Percentiles rank a stretch among this genome's conserved stretches.
phyloP scores from a whole-genome alignment of 2,888 invertebrate genomes.

The Dryadula phaetusa region DNA sequence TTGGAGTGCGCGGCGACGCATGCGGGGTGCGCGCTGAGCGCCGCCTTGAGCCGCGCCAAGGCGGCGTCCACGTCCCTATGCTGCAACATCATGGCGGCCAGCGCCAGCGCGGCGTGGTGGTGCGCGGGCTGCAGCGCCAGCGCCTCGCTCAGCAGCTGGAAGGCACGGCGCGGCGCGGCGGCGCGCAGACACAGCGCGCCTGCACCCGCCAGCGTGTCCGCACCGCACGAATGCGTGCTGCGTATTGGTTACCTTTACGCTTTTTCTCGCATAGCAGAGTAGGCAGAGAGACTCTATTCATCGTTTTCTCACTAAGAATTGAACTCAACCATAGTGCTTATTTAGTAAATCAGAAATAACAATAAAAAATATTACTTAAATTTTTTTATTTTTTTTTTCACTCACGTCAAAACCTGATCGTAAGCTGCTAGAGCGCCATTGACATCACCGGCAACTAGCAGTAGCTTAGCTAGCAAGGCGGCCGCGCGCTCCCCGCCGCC shows the following conservation, averaged over 20 bases:
- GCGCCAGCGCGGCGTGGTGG: slow-evolving; percentile 76
- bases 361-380: too few species aligned
- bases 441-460: slow-evolving; percentile 86
- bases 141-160: slow-evolving; percentile 83
- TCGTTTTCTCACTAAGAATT: too few species aligned
- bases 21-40: slow-evolving; percentile 69
- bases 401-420: slow-evolving; percentile 89
- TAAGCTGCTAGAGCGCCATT: slow-evolving; percentile 89
- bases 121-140: slow-evolving; percentile 76
- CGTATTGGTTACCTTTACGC: too few species aligned
- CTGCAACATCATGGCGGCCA: slow-evolving; percentile 83
- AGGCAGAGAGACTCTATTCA: too few species aligned
- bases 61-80: slow-evolving; percentile 78
- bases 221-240: slow-evolving; percentile 71
- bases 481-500: slow-evolving; percentile 90
- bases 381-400: slow-evolving; percentile 40
- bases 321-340: too few species aligned
- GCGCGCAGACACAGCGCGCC: slow-evolving; percentile 78
- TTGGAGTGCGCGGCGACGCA: slow-evolving; percentile 77
- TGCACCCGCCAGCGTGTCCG: slow-evolving; percentile 81
- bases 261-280: too few species aligned
- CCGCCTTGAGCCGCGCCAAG: slow-evolving; percentile 77
- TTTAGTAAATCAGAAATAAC: too few species aligned
- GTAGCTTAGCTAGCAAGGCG: slow-evolving; percentile 88
- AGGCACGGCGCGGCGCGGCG: slow-evolving; percentile 76